A percentile compares a stretch with the other conserved stretches of the same genome.
phyloP scores from a whole-genome alignment of 2,888 invertebrate genomes.

The Hoplodrina ambigua region DNA sequence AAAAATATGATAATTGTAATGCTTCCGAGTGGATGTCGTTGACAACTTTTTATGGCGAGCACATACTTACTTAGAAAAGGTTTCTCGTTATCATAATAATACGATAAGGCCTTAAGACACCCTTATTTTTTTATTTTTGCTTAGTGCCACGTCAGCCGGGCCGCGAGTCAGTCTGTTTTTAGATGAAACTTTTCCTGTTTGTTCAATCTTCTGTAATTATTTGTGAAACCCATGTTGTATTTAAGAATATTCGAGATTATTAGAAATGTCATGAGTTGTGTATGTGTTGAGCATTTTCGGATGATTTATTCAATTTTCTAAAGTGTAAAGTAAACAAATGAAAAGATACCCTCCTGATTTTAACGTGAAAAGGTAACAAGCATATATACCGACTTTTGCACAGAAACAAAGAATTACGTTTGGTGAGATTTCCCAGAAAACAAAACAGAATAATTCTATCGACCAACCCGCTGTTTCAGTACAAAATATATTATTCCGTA shows the following conservation, averaged over 20 bases:
- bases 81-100: conserved; percentile 65
- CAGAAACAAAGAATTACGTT: neutral
- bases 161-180: conserved; percentile 54
- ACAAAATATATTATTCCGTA: conserved; percentile 26
- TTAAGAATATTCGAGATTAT: neutral
- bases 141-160: conserved; percentile 51
- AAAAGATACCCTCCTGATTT: neutral
- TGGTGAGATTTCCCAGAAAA: conserved; percentile 19
- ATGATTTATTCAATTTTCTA: too few relatives aligned
- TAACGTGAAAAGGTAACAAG: too few relatives aligned
- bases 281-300: too few relatives aligned
- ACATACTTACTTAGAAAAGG: conserved; percentile 52
- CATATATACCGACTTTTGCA: neutral
- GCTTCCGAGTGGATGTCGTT: conserved; percentile 46
- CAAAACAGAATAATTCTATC: conserved; percentile 33
- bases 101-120: conserved; percentile 57
- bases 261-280: too few relatives aligned
- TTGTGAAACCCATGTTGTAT: conserved; percentile 3
- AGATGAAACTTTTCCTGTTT: conserved; percentile 58
- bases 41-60: conserved; percentile 56
- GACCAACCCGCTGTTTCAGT: conserved; percentile 7
- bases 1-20: conserved; percentile 56
- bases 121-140: conserved; percentile 61
- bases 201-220: conserved; percentile 37
- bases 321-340: neutral